phyloP scores from a whole-genome alignment of 2,888 invertebrate genomes.

The Mythimna albipuncta region DNA sequence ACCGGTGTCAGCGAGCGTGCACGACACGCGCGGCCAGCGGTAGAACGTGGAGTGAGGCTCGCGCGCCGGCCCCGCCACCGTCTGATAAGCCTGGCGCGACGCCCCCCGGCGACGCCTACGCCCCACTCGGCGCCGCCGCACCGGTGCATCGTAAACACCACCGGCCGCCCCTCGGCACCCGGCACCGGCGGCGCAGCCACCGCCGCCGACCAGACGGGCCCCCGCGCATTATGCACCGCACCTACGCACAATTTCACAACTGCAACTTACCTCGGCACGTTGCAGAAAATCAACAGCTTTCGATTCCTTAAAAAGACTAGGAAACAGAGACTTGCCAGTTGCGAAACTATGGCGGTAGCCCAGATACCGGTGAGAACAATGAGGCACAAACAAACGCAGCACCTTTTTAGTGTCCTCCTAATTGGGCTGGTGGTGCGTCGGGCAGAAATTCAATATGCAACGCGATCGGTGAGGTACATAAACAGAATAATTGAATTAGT shows the following conservation, averaged over 20 bases:
- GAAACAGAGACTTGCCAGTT: conserved; percentile 79
- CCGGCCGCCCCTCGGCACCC: conserved; percentile 84
- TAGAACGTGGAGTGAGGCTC: conserved; percentile 88
- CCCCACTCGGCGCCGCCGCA: conserved; percentile 86
- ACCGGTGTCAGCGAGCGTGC: conserved; percentile 85
- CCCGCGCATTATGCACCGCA: conserved; percentile 84
- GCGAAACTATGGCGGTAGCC: conserved; percentile 83
- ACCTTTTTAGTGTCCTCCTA: conserved; percentile 88
- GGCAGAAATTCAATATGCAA: conserved; percentile 88
- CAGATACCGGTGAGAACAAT: conserved; percentile 87
- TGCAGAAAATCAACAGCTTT: conserved; percentile 87
- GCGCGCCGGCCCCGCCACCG: conserved; percentile 89
- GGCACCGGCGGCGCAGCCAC: conserved; percentile 70
- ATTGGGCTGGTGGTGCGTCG: conserved; percentile 84
- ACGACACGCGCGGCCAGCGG: conserved; percentile 87
- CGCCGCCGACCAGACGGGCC: conserved; percentile 82
- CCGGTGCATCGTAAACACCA: conserved; percentile 86
- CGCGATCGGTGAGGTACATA: conserved; percentile 85
- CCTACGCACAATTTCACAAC: conserved; percentile 88
- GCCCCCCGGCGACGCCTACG: conserved; percentile 90
- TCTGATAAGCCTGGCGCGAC: conserved; percentile 90
- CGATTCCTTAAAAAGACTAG: conserved; percentile 88
- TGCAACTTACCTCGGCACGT: conserved; percentile 73
- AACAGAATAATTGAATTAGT: conserved; percentile 89
- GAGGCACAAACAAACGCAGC: conserved; percentile 83